phyloP scores from a whole-genome alignment of 1,140 invertebrate species.

The Drosophila triauraria region DNA sequence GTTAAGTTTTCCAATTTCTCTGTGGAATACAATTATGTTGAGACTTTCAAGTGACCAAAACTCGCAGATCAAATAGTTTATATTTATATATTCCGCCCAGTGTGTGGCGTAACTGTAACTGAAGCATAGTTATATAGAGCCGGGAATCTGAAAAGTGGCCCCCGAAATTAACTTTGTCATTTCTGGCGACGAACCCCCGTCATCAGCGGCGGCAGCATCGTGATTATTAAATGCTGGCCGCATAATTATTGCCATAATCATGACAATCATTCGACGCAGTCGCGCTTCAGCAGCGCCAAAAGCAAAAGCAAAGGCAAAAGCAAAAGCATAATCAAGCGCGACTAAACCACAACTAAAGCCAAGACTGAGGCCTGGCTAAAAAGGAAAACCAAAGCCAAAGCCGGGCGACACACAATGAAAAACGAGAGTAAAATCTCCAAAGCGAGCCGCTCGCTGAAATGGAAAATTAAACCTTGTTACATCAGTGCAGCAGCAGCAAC shows the following conservation, averaged over 20 bases:
- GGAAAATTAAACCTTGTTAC: conserved; percentile 84
- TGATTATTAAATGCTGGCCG: conserved; percentile 55
- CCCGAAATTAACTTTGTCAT: conserved; percentile 70
- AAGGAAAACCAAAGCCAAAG: conserved; percentile 52
- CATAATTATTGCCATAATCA: conserved; percentile 68
- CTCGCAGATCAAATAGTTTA: background rate
- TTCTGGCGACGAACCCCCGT: conserved; percentile 56
- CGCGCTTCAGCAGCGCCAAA: conserved; percentile 53
- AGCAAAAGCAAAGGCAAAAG: conserved; percentile 25
- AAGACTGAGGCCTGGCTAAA: conserved; percentile 26
- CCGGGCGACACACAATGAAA: conserved; percentile 72
- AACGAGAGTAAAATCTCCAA: conserved; percentile 82
- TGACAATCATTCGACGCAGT: conserved; percentile 64
- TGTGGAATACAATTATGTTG: too few species aligned
- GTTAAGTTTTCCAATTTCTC: background rate
- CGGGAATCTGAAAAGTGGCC: conserved; percentile 27
- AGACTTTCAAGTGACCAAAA: background rate
- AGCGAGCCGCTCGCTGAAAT: conserved; percentile 81
- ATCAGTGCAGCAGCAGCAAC: conserved; percentile 71
- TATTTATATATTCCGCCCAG: background rate
- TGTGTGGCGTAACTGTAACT: conserved; percentile 22
- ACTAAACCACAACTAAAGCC: conserved; percentile 53
- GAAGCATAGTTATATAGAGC: conserved; percentile 50
- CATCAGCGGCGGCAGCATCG: conserved; percentile 41
- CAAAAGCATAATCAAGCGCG: conserved; percentile 74